Conservation (phyloP, 1,140 invertebrate species). For the Ptiloglossa arizonensis region DNA sequence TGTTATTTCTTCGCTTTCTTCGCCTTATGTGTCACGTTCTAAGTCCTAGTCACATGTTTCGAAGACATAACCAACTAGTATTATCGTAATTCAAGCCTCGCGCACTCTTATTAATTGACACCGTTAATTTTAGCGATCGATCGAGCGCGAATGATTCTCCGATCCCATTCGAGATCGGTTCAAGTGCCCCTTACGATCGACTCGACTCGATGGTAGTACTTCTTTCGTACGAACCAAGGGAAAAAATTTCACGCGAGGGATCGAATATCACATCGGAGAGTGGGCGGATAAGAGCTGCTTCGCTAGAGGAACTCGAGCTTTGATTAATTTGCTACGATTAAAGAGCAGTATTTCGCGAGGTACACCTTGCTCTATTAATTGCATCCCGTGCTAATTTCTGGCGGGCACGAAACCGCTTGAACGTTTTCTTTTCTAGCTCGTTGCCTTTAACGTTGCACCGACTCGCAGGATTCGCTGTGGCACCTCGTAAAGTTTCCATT, state of each 20-base stretch:
- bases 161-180: background rate
- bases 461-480: background rate
- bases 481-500: slow-evolving; percentile 4
- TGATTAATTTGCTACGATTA: slow-evolving; percentile 5
- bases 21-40: no score
- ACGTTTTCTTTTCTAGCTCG: background rate
- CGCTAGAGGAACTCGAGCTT: background rate
- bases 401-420: background rate
- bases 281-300: background rate
- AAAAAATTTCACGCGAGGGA: background rate
- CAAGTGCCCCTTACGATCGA: background rate
- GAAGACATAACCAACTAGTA: background rate
- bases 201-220: background rate
- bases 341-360: background rate
- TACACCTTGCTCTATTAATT: background rate
- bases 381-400: background rate
- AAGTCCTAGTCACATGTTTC: background rate
- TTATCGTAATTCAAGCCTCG: background rate
- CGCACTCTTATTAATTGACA: background rate
- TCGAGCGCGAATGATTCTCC: background rate
- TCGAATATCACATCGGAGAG: background rate
- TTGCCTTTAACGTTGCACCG: background rate
- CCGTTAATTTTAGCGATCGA: background rate
- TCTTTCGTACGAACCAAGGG: background rate
- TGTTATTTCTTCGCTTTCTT: no score